Percentiles rank a stretch among this genome's conserved stretches.
phyloP scores from a whole-genome alignment of 2,797 vertebrate genomes.

The Propithecus perrieri region DNA sequence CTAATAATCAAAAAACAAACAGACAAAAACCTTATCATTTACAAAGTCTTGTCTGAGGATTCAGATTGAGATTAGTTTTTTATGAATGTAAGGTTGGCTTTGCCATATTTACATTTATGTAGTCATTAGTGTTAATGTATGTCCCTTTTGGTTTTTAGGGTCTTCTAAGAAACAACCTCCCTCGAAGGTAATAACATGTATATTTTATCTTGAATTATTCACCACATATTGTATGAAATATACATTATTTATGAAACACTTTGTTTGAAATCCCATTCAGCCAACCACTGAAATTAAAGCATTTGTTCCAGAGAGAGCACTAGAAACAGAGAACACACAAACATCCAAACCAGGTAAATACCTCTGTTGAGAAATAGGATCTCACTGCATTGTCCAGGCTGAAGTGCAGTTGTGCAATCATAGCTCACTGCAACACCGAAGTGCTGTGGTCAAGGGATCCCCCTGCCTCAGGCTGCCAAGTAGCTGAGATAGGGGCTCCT shows the following conservation, averaged over 20 bases:
- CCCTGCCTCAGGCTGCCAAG: no score
- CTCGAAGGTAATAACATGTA: conserved; percentile 69
- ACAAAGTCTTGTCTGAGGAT: neutral
- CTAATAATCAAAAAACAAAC: neutral
- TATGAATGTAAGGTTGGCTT: neutral
- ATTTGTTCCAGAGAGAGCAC: conserved; percentile 43
- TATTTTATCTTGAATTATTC: conserved; percentile 51
- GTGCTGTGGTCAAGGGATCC: no score
- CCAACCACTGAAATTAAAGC: conserved; percentile 44
- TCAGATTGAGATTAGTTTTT: conserved; percentile 2
- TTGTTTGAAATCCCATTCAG: conserved; percentile 58
- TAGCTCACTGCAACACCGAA: no score
- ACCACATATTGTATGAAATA: neutral
- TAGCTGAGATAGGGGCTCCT: no score
- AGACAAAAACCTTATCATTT: neutral
- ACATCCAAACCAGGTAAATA: conserved; percentile 75
- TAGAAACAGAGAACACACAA: neutral
- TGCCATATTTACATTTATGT: neutral
- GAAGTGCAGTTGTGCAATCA: no score
- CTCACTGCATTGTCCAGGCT: no score
- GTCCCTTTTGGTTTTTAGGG: conserved; percentile 66
- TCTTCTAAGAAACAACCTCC: conserved; percentile 47
- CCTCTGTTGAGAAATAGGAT: no score
- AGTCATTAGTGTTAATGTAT: neutral
- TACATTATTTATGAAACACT: conserved; percentile 26